These are phyloP conservation scores for Cryptoblepharus egeriae DNA, from an alignment of 2,797 vertebrate species.

Conservation along the genomic window DNA sequence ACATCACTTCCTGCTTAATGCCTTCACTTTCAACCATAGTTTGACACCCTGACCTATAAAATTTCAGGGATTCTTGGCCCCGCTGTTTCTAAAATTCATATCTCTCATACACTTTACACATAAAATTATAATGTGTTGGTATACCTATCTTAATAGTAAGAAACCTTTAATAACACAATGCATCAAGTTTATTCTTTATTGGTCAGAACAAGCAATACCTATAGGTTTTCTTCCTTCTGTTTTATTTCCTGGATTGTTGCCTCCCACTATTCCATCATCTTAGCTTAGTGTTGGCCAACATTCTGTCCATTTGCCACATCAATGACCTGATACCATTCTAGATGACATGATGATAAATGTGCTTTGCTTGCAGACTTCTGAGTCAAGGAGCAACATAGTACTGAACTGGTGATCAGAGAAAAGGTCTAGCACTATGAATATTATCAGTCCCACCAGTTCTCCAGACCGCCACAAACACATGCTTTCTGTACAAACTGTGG, in stretches of 20 bases:
- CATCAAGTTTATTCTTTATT: no score
- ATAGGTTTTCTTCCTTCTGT: no score
- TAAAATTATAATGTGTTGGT: not conserved
- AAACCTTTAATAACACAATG: no score
- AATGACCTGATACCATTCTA: not conserved
- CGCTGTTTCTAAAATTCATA: no score
- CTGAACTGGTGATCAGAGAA: not conserved
- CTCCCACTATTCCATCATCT: no score
- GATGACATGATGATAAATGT: not conserved
- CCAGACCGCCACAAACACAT: not conserved
- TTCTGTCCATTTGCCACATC: not conserved
- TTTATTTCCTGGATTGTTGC: no score
- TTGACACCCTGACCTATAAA: no score
- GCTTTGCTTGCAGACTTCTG: not conserved
- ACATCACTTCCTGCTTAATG: no score
- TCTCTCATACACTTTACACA: no score
- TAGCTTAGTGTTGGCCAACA: not conserved
- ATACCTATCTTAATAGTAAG: not conserved
- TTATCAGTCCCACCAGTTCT: not conserved
- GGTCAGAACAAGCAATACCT: no score
- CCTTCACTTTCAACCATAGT: no score
- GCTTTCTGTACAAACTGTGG: rapidly evolving
- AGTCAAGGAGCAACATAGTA: not conserved
- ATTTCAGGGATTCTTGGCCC: not conserved
- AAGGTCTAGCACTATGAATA: not conserved